Conservation (phyloP, 2,113 vertebrate species). For the Hydrolagus affinis region DNA sequence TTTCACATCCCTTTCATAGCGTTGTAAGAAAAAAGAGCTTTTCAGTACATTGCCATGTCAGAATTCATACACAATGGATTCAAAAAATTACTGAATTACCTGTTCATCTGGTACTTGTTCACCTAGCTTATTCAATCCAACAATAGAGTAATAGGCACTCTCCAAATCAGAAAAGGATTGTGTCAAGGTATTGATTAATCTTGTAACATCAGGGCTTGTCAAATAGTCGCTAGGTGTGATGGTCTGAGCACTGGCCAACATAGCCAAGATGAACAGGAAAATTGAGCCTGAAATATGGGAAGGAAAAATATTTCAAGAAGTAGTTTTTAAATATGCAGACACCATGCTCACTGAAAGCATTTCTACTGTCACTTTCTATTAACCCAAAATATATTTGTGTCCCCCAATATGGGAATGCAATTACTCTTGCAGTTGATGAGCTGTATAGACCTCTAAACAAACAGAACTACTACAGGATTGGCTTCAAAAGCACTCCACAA, state of each 20-base stretch:
- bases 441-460: no score
- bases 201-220: constrained; percentile 66
- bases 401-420: not conserved
- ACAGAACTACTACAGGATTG: not conserved
- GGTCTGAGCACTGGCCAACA: constrained; percentile 55
- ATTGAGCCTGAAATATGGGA: constrained; percentile 52
- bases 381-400: not conserved
- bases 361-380: not conserved
- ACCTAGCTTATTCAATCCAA: constrained; percentile 73
- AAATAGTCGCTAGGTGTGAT: constrained; percentile 78
- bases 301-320: not conserved
- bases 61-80: no score
- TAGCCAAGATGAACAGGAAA: constrained; percentile 51
- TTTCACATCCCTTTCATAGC: no score
- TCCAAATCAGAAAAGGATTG: constrained; percentile 68
- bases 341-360: not conserved
- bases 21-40: no score
- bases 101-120: constrained; percentile 61
- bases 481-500: not conserved
- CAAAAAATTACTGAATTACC: constrained; percentile 49
- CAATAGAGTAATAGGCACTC: constrained; percentile 72
- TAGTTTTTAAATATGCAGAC: not conserved
- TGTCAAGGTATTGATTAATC: constrained; percentile 66
- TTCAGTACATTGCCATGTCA: no score
- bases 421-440: no score